A percentile compares a stretch with the other conserved stretches of the same genome.
Conservation (phyloP, 2,113 vertebrate genomes). For the Chloropsis hardwickii region DNA sequence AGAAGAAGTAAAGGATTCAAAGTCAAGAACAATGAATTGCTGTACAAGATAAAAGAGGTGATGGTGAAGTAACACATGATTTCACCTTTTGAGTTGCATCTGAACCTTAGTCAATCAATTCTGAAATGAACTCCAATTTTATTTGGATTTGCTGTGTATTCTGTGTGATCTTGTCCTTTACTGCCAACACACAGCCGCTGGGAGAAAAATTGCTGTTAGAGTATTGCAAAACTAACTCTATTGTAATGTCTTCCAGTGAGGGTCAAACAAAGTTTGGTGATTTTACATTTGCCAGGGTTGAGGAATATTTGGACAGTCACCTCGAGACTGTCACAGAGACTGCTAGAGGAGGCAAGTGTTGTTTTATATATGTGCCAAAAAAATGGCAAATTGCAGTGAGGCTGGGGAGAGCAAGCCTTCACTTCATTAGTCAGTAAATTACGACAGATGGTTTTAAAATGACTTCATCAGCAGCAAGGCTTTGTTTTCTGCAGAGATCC, state of each 20-base stretch:
- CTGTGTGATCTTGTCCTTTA: neutral
- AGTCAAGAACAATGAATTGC: neutral
- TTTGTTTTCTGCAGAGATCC: conserved; percentile 23
- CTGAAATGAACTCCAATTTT: neutral
- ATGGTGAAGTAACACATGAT: neutral
- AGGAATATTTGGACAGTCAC: neutral
- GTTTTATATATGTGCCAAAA: neutral
- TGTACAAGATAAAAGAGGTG: neutral
- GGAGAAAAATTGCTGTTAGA: neutral
- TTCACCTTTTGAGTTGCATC: neutral
- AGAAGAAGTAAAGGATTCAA: neutral
- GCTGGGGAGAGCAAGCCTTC: neutral
- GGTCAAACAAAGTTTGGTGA: neutral
- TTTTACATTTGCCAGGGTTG: neutral
- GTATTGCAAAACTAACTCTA: neutral
- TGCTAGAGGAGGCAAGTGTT: neutral
- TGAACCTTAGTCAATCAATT: neutral
- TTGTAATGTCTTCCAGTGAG: neutral
- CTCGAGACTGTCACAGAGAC: neutral
- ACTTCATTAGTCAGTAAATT: conserved; percentile 37
- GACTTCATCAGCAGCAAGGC: neutral
- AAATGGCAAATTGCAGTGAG: neutral
- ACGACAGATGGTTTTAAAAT: conserved; percentile 46
- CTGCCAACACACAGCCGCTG: neutral
- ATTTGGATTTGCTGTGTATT: neutral